These are phyloP conservation scores for Acrocera orbiculus DNA, from an alignment of 2,888 invertebrate genomes.

Conservation along the genomic window DNA sequence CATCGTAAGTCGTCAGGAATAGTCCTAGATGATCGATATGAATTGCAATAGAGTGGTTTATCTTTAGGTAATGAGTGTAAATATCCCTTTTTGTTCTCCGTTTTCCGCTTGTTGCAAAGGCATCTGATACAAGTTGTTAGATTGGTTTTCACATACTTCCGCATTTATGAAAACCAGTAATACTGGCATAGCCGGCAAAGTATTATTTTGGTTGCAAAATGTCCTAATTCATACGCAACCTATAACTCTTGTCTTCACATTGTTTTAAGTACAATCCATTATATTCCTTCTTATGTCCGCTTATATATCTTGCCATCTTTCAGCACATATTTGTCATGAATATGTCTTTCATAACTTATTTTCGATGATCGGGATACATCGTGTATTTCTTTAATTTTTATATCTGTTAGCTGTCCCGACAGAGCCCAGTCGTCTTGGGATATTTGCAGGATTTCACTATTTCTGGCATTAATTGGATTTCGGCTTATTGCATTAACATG, in stretches of 20 bases:
- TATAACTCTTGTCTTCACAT: slow-evolving; percentile 8
- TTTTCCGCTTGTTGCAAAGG: neutral
- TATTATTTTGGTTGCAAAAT: neutral
- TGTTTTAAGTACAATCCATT: slow-evolving; percentile 10
- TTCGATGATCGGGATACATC: no score
- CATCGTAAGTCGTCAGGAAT: neutral
- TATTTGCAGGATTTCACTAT: no score
- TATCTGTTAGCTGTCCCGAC: no score
- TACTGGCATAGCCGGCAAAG: neutral
- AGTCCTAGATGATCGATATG: slow-evolving; percentile 4
- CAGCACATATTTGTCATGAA: neutral
- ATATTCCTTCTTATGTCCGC: neutral
- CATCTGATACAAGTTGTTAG: neutral
- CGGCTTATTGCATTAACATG: no score
- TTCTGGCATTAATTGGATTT: no score
- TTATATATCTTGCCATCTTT: neutral
- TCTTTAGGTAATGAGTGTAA: neutral
- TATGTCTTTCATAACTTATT: neutral
- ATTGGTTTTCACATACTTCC: neutral
- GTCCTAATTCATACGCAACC: slow-evolving; percentile 3
- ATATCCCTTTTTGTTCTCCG: neutral
- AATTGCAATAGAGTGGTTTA: neutral
- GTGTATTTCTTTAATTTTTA: no score
- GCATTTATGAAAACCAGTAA: slow-evolving; percentile 1
- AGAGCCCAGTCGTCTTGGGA: no score